Evolutionary conservation across 2,113 vertebrate genomes (phyloP), one percentile per base, ranked within the genome.

Genomic region (Macroglossus sobrinus): DNA sequence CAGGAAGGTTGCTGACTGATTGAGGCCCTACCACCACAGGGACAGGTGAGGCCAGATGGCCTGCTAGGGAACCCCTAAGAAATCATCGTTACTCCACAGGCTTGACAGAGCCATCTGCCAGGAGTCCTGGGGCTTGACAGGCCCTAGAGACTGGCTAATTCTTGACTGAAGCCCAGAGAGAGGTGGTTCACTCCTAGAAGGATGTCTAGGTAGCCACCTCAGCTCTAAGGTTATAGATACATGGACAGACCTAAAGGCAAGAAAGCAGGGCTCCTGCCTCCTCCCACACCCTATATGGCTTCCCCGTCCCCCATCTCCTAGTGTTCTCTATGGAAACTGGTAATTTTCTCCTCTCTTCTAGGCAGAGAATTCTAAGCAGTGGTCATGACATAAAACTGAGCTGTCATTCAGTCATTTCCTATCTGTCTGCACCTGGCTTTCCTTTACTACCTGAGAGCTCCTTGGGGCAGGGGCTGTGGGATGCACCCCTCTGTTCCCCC

Each of bases 231-330:
- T 72, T 74, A 85, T 21, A 74, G 80, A 19, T 63, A 26, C 4
- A 50, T 4, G 16, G 45, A 50, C 45, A 50, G 59, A 89, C 47
- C 26, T 40, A 71, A 88, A 72, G 35, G 24, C 33, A 57, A 71
- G 55, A 64, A 92, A 84, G 28, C 53, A 45, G 71, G 38, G 43
- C 7, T 75, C 40, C 24, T 43, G 19, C 6, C 30, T 13, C 47
- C 5, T 69, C 5, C 19, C 18, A 16, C 6, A 3, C 14, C 24
- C 11, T 35, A 4, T 4, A 19, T 18, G 12, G 10, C 10, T 10
- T 11, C 22, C 12, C 30, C 38, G 14, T 21, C 11, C 47, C 12
- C 13, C 40, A 53, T 13, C 28, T 33, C 24, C 12, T 2, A 10
- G 38, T 64, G 45, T 69, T 66, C n/a, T 64, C 74, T 22, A 5